These are phyloP conservation scores for Polyodon spathula DNA, from an alignment of 2,113 vertebrate genomes.

Conservation along the genomic window DNA sequence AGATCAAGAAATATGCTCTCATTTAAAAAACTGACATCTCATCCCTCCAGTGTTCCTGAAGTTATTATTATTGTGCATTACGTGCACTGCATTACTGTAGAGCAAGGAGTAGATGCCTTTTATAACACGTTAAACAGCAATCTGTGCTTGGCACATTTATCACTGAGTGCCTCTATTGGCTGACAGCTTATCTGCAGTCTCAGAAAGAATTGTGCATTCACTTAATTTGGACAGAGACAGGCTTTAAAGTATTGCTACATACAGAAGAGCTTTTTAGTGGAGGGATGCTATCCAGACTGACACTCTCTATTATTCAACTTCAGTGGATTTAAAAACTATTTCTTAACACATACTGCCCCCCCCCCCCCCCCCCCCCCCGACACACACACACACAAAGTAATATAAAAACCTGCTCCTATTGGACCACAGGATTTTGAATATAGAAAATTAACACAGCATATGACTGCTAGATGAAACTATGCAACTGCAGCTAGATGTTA, in stretches of 20 bases:
- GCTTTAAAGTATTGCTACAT: neutral
- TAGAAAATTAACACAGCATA: too few species aligned
- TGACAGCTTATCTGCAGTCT: neutral
- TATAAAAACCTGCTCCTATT: too few species aligned
- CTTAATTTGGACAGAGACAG: conserved; percentile 2
- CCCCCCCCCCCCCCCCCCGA: too few species aligned
- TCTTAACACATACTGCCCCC: too few species aligned
- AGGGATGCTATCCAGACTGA: neutral
- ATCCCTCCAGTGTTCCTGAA: neutral
- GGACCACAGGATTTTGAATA: too few species aligned
- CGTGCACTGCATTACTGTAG: neutral
- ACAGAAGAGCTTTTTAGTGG: neutral
- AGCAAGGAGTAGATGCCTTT: neutral
- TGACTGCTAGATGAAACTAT: too few species aligned
- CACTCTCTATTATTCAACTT: neutral
- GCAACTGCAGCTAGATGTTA: too few species aligned
- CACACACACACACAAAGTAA: too few species aligned
- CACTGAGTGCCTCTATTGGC: neutral
- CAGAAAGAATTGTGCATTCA: neutral
- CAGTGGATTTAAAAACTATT: too few species aligned
- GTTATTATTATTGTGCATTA: neutral
- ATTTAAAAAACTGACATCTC: neutral
- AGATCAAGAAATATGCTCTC: neutral
- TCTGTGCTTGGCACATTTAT: conserved; percentile 6
- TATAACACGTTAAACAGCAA: neutral